Evolutionary conservation across 2,113 vertebrate genomes (phyloP), one percentile per base, ranked within the genome.

Genomic region (Condylura cristata): DNA sequence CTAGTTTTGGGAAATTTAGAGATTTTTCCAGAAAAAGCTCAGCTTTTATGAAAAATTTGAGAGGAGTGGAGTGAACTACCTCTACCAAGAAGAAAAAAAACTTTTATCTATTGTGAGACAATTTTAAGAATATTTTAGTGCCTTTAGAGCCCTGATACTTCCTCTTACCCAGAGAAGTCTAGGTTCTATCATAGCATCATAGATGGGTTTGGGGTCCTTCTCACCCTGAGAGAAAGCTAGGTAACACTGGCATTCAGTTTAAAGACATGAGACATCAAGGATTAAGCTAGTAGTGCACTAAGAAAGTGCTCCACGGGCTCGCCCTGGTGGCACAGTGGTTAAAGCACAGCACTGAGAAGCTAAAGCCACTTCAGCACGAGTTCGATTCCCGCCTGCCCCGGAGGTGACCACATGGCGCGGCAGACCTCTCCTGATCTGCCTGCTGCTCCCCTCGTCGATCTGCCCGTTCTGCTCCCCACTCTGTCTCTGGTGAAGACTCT

Each of bases 41-140:
- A 92, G 6, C 26, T 13, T 75, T 83, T 68, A 39, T 63, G 75
- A 91, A 65, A 44, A 8, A 70, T 63, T 56, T 65, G 34, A 63
- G 68, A 93, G 18, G 20, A 84, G 46, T 12, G 8, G 66, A 41
- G 7, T 48, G 1, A 28, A n/a, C 1, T 51, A 30, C 34, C 44
- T 84, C 34, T 11, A 60, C n/a, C 28, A 65, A 76, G 34, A 11
- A 78, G 26, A 48, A 78, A 8, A 48, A 92, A 79, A 87, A n/a
- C 39, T 75, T 66, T 84, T 84, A 61, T 91, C n/a, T 91, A 71
- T 72, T 72, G 48, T 66, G 84, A 80, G 10, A 63, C 60, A 18
- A 22, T 56, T 95, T 91, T 83, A 71, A 80, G 65, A 74, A 53
- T 56, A 61, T 86, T 74, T 92, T 58, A 81, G 32, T 34, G 34